Base-by-base conservation (phyloP, 1,140 invertebrate species). In the Trichomalopsis sarcophagae region DNA sequence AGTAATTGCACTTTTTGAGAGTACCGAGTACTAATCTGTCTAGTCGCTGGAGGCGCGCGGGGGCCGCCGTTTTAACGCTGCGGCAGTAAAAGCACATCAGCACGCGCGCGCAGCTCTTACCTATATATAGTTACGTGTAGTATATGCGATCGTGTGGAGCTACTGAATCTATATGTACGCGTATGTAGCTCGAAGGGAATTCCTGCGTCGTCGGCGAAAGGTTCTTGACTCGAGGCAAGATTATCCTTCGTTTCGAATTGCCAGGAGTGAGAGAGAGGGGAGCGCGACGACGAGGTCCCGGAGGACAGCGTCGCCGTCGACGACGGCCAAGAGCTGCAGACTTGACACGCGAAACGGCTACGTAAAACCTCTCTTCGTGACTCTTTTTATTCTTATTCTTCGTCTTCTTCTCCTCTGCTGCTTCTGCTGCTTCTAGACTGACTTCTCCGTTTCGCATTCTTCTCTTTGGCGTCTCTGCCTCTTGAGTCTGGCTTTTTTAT, bases 1-100 rank as follows among this genome's bases (percentile, higher is more conserved):
- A 71, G 69, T 74, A 74, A 74, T 74, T 74, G 73, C 73, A 74
- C 73, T 74, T 74, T 74, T 74, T 40, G 73, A 74, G 33, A 74
- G 73, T 74, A 74, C 33, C 33, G 21, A 74, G 73, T 74, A 74
- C 73, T 74, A 74, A 74, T 74, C 73, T 40, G 73, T 74, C 73
- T 40, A 71, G 73, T 40, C 73, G 73, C 10, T 27, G 6, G 73
- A 44, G 7, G 14, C 21, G 27, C 30, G 73, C 36, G 36, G 5
- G 73, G n/a, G 11, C 73, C 33, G 73, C 73, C 33, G 73, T 33
- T 74, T 74, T 74, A 74, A 74, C n/a, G 73, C 55, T n/a, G 27
- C 27, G 0, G 73, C 36, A 17, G 73, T 74, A 74, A 74, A 74
- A 74, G 36, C 33, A 44, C 36, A 40, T 44, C 7, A 33, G 68